These are phyloP conservation scores for Pachycephala philippinensis DNA, from an alignment of 2,113 vertebrate genomes.

Conservation along the genomic window DNA sequence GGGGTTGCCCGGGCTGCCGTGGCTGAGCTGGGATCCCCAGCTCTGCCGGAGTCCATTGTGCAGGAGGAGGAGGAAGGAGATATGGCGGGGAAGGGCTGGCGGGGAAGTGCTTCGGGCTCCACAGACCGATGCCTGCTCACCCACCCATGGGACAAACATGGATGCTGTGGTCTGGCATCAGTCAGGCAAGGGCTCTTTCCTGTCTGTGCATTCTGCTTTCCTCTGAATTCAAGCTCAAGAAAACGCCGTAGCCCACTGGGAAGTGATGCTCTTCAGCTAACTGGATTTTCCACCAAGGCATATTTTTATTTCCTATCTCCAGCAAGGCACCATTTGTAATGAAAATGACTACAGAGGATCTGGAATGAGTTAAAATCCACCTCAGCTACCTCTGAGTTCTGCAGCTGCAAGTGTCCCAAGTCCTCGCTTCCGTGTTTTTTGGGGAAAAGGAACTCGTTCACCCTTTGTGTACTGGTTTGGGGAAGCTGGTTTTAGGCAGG, in stretches of 20 bases:
- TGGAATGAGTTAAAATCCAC: background rate
- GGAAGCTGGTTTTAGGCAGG: background rate
- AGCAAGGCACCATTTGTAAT: fast-evolving
- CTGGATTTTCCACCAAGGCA: fast-evolving
- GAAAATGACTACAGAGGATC: background rate
- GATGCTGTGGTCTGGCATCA: background rate
- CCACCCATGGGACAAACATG: background rate
- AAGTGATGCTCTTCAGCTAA: background rate
- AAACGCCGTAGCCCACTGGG: background rate
- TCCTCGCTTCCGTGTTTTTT: fast-evolving
- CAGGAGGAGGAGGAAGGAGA: background rate
- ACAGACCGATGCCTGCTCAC: fast-evolving
- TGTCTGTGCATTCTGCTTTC: fast-evolving
- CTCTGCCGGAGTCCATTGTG: background rate
- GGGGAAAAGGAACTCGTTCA: background rate
- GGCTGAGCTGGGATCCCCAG: background rate
- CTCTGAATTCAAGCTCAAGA: background rate
- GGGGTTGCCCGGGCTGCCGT: fast-evolving
- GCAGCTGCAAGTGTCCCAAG: background rate
- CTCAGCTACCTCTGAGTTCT: background rate
- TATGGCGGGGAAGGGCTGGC: background rate
- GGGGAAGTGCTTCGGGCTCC: background rate
- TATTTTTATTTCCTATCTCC: background rate
- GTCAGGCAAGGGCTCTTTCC: background rate
- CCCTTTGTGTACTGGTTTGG: background rate